Evolutionary conservation across 2,888 invertebrate species (phyloP).

Genomic region (Hirtodrosophila cameraria): DNA sequence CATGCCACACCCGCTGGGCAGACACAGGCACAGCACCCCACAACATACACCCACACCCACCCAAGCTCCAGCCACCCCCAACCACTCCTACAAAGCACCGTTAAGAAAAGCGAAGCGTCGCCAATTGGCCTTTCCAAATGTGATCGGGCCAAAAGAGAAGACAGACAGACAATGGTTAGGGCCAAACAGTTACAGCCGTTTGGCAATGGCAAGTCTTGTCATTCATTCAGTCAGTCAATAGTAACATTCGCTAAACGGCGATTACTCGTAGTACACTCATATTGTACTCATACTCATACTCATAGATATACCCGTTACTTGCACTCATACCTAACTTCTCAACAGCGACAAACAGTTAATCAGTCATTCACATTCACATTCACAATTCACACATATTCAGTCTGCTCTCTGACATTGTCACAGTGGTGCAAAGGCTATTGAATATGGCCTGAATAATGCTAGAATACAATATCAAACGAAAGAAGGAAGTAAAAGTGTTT

Average conservation of each 20-base stretch:
- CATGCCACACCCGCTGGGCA: conserved; percentile 59
- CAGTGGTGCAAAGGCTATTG: conserved; percentile 40
- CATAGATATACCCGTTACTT: conserved; percentile 12
- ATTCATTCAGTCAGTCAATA: conserved; percentile 42
- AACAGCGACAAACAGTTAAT: conserved; percentile 49
- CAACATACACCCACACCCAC: neutral
- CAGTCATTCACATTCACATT: conserved; percentile 62
- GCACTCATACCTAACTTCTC: too few relatives aligned
- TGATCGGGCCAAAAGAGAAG: conserved; percentile 25
- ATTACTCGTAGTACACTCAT: conserved; percentile 24
- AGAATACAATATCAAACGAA: too few relatives aligned
- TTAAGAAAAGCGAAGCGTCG: conserved; percentile 31
- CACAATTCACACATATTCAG: conserved; percentile 10
- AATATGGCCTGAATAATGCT: conserved; percentile 7
- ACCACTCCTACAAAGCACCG: neutral
- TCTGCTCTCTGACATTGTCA: conserved; percentile 59
- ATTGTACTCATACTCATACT: neutral
- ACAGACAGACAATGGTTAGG: conserved; percentile 39
- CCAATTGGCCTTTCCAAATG: conserved; percentile 59
- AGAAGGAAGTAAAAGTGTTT: conserved; percentile 15
- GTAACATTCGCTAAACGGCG: conserved; percentile 37
- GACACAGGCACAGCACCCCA: conserved; percentile 4
- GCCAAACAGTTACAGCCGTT: conserved; percentile 13
- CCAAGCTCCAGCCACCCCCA: neutral
- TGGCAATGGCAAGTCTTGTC: conserved; percentile 9